phyloP scores from a whole-genome alignment of 2,888 invertebrate species.

The Drosophila subsilvestris region DNA sequence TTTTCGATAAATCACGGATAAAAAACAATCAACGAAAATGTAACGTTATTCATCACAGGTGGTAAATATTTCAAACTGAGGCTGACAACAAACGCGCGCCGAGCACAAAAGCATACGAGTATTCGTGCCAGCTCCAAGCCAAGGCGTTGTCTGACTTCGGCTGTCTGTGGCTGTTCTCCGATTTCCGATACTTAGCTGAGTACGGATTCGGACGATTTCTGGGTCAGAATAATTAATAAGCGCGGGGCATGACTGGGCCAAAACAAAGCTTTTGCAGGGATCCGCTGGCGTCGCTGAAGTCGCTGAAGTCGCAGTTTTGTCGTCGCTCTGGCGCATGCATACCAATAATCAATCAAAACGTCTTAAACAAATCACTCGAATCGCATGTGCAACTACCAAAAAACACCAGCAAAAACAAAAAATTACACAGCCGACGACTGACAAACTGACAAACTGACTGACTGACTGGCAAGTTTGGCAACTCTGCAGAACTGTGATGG shows the following conservation, averaged over 20 bases:
- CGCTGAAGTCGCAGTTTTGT: slow-evolving; percentile 52
- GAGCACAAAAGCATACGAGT: slow-evolving; percentile 48
- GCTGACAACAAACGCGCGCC: slow-evolving; percentile 79
- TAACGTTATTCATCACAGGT: slow-evolving; percentile 81
- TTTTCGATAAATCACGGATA: slow-evolving; percentile 71
- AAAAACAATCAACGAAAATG: slow-evolving; percentile 73
- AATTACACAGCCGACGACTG: slow-evolving; percentile 33
- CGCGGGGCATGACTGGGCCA: slow-evolving; percentile 68
- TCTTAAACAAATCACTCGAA: slow-evolving; percentile 78
- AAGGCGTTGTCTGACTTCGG: slow-evolving; percentile 10
- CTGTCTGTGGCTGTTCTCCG: slow-evolving; percentile 25
- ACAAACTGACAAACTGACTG: slow-evolving; percentile 55
- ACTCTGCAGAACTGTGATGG: slow-evolving; percentile 70
- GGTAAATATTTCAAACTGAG: slow-evolving; percentile 68
- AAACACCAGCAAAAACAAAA: slow-evolving; percentile 33
- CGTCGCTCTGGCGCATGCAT: slow-evolving; percentile 66
- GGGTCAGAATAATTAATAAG: slow-evolving; percentile 79
- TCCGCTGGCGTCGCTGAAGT: not conserved
- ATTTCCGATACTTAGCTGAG: slow-evolving; percentile 58
- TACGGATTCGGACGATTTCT: slow-evolving; percentile 60
- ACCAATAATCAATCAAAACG: slow-evolving; percentile 79
- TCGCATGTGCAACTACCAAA: slow-evolving; percentile 70
- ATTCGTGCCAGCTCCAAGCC: slow-evolving; percentile 12
- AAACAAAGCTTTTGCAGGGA: slow-evolving; percentile 38
- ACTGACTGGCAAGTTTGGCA: slow-evolving; percentile 67